Evolutionary conservation across 2,888 invertebrate species (phyloP), one percentile per base, ranked within the genome.

Genomic region (Eristalis pertinax): DNA sequence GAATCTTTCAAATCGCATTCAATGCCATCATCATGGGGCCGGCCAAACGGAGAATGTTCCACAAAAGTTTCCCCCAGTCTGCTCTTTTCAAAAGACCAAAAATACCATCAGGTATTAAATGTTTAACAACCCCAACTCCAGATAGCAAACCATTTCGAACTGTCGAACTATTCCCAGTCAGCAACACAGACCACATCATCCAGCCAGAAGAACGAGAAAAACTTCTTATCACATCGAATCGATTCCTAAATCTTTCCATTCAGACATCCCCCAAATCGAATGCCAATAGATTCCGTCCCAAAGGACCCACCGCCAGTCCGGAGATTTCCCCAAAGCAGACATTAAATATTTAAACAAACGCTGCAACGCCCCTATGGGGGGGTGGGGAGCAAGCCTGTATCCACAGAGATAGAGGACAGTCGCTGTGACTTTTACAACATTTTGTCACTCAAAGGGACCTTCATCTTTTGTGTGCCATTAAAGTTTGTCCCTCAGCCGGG

Each of bases 331-430:
- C 41, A 29, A 32, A 10, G 64, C 70, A 64, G 78, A 58, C 78
- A 78, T 65, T 56, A 78, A 78, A 58, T 41, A 72, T 78, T 78
- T 58, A 70, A 22, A 63, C 56, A 56, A 58, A 65, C 38, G 60
- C 4, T 22, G 5, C 24, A 11, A 7, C 8, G 60, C 26, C 26
- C 26, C 4, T 26, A n/a, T n/a, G n/a, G n/a, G n/a, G n/a, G n/a
- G n/a, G n/a, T 0, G 2, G 26, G 8, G n/a, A 26, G 2, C 13
- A 60, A 24, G 10, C 60, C 26, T n/a, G 50, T 19, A 1, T 19
- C 50, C 50, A 50, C 50, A 50, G 2, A 60, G 26, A 29, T 7
- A 29, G 15, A 24, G 26, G 24, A 26, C 56, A 7, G 7, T 7
- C 50, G 38, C 35, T 70, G 38, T 58, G 15, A 35, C 70, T 35